Percentiles rank a stretch among this genome's conserved stretches.
Evolutionary conservation across 1,140 invertebrate species (phyloP).

Genomic region (Trachymyrmex cornetzi): DNA sequence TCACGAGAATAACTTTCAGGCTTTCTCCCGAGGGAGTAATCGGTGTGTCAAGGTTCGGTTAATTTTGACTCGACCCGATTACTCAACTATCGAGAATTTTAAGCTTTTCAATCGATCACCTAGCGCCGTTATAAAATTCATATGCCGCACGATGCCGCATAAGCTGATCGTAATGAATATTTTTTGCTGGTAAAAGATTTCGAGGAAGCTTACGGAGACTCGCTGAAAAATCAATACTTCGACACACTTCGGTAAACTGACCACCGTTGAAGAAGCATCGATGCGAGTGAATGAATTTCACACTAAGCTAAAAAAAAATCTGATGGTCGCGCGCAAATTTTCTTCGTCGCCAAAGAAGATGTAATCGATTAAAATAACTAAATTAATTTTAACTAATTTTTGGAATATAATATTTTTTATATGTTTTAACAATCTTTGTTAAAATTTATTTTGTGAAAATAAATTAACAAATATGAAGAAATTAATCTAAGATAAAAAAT

Average conservation of each 20-base stretch:
- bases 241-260: slow-evolving; percentile 62
- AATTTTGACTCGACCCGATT: slow-evolving; percentile 35
- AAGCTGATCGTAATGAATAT: slow-evolving; percentile 45
- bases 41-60: slow-evolving; percentile 62
- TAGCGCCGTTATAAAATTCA: slow-evolving; percentile 28
- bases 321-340: background rate
- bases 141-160: slow-evolving; percentile 25
- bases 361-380: slow-evolving; percentile 13
- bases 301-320: slow-evolving; percentile 20
- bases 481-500: background rate
- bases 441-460: background rate
- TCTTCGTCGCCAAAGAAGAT: slow-evolving; percentile 8
- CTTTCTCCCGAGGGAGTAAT: slow-evolving; percentile 38
- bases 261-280: slow-evolving; percentile 39
- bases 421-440: background rate
- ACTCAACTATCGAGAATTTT: slow-evolving; percentile 40
- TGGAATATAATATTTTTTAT: background rate
- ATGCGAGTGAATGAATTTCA: slow-evolving; percentile 58
- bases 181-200: slow-evolving; percentile 46
- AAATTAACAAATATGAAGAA: slow-evolving; percentile 3
- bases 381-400: background rate
- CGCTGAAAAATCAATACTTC: slow-evolving; percentile 69
- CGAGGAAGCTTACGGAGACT: slow-evolving; percentile 30
- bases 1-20: slow-evolving; percentile 62
- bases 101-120: slow-evolving; percentile 17